Evolutionary conservation across 2,888 invertebrate species (phyloP).

Genomic region (Molorchus minor): DNA sequence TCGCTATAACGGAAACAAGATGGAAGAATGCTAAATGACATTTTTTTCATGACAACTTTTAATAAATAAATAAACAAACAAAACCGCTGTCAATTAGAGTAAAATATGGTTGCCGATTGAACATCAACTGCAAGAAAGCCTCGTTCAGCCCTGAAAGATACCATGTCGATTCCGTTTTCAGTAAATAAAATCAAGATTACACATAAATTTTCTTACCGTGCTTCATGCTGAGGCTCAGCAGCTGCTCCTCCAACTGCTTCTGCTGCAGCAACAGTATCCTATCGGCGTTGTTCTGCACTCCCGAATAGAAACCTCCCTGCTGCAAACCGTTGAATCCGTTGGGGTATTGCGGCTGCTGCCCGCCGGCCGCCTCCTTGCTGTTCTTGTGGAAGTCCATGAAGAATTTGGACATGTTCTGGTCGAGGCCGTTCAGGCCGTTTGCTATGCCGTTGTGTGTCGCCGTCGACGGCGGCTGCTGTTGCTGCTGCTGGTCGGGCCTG

Average conservation of each 20-base stretch:
- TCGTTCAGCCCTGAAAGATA: too few species aligned
- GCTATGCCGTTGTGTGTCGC: slow-evolving; percentile 32
- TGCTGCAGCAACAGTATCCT: slow-evolving; percentile 54
- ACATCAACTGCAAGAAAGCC: too few species aligned
- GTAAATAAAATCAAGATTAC: too few species aligned
- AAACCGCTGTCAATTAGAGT: too few species aligned
- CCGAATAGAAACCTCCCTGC: slow-evolving; percentile 43
- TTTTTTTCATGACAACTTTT: too few species aligned
- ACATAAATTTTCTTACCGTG: slow-evolving; percentile 40
- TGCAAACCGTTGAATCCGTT: slow-evolving; percentile 49
- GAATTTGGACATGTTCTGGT: slow-evolving; percentile 72
- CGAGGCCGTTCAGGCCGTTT: slow-evolving; percentile 55
- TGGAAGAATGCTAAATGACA: too few species aligned
- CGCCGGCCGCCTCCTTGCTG: slow-evolving; percentile 40
- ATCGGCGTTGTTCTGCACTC: slow-evolving; percentile 41
- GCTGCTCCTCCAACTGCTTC: slow-evolving; percentile 58
- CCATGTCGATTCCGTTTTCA: too few species aligned
- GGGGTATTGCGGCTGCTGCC: slow-evolving; percentile 38
- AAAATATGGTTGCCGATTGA: too few species aligned
- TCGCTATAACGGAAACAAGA: too few species aligned
- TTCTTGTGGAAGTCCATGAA: slow-evolving; percentile 78
- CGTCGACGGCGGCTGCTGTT: slow-evolving; percentile 25
- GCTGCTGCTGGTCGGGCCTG: slow-evolving; percentile 31
- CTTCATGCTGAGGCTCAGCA: slow-evolving; percentile 55
- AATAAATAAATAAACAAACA: too few species aligned